Evolutionary conservation across 2,888 invertebrate genomes (phyloP).

Genomic region (Adelphocoris suturalis): DNA sequence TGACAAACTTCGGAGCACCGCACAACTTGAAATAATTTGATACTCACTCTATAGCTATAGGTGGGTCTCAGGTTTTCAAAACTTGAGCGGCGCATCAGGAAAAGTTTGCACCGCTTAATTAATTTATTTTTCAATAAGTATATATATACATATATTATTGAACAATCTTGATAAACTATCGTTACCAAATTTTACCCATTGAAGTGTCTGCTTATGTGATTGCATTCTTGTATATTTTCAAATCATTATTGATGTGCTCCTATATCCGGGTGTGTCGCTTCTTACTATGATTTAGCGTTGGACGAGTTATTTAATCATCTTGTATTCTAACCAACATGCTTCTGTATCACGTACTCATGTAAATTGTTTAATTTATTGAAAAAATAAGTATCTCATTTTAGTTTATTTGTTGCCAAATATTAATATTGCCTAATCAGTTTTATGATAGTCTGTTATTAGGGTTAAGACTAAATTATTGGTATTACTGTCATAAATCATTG

Average conservation of each 20-base stretch:
- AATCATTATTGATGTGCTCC: too few relatives aligned
- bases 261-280: too few relatives aligned
- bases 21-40: too few relatives aligned
- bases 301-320: constrained; percentile 8
- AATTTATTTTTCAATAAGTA: too few relatives aligned
- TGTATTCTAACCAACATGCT: background rate
- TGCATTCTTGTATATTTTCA: constrained; percentile 5
- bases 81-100: too few relatives aligned
- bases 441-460: constrained; percentile 43
- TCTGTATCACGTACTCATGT: background rate
- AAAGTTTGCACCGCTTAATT: too few relatives aligned
- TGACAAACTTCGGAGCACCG: too few relatives aligned
- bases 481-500: background rate
- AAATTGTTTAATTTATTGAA: background rate
- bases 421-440: constrained; percentile 40
- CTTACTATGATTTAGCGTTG: background rate
- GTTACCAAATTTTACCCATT: constrained; percentile 28
- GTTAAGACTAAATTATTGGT: constrained; percentile 4
- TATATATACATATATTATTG: too few relatives aligned
- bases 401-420: constrained; percentile 46
- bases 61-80: too few relatives aligned
- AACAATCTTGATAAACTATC: constrained; percentile 22
- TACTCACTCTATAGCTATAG: too few relatives aligned
- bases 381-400: constrained; percentile 5
- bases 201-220: constrained; percentile 5